A percentile compares a stretch with the other conserved stretches of the same genome.
Evolutionary conservation across 2,113 vertebrate genomes (phyloP).

Genomic region (Setophaga coronata): DNA sequence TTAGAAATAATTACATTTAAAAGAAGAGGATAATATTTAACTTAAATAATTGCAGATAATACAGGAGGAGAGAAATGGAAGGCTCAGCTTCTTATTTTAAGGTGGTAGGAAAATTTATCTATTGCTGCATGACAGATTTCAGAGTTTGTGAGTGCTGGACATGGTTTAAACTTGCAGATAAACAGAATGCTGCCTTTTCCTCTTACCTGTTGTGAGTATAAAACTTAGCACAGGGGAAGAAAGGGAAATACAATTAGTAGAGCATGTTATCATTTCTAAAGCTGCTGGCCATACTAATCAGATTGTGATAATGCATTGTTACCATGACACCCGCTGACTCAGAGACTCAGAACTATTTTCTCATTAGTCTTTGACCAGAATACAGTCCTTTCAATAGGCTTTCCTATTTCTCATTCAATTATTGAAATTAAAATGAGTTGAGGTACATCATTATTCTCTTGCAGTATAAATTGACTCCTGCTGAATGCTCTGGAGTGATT

Average conservation of each 20-base stretch:
- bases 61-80: not conserved
- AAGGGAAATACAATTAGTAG: slow-evolving; percentile 62
- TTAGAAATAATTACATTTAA: not conserved
- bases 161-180: not conserved
- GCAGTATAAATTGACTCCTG: slow-evolving; percentile 60
- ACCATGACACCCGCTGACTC: slow-evolving; percentile 74
- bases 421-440: slow-evolving; percentile 72
- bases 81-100: not conserved
- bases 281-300: slow-evolving; percentile 74
- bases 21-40: not conserved
- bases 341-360: slow-evolving; percentile 65
- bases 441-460: slow-evolving; percentile 70
- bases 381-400: slow-evolving; percentile 70
- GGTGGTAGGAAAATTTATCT: not conserved
- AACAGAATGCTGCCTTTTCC: slow-evolving; percentile 6
- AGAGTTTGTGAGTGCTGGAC: not conserved
- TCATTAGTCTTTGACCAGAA: slow-evolving; percentile 78
- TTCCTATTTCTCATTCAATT: slow-evolving; percentile 72
- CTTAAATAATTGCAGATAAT: not conserved
- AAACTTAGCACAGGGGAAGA: slow-evolving; percentile 43
- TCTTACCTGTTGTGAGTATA: slow-evolving; percentile 14
- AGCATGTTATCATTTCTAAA: slow-evolving; percentile 43
- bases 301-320: slow-evolving; percentile 75
- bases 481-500: slow-evolving; percentile 45
- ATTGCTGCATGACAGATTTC: not conserved